Conservation (phyloP, 2,113 vertebrate species). For the Fukomys damarensis region DNA sequence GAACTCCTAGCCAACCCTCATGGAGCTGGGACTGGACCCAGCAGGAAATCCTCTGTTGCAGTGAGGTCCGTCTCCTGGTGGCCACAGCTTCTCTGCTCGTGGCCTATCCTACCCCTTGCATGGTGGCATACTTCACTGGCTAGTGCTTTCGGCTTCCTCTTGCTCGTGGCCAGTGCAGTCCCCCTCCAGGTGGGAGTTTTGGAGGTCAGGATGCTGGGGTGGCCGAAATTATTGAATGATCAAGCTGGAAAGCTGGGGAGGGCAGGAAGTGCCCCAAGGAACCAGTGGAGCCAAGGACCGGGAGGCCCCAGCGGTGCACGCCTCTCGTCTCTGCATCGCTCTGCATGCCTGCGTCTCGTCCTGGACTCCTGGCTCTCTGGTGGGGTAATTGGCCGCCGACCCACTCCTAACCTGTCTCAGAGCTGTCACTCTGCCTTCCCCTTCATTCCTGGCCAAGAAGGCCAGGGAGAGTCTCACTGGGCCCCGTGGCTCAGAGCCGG, state of each 20-base stretch:
- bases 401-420: background rate
- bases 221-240: too few relatives aligned
- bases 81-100: background rate
- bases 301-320: background rate
- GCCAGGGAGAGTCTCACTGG: background rate
- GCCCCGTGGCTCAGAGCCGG: background rate
- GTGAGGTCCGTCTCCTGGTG: background rate
- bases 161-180: background rate
- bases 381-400: background rate
- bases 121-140: too few relatives aligned
- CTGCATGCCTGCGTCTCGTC: fast-evolving
- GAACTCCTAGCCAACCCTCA: background rate
- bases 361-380: background rate
- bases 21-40: background rate
- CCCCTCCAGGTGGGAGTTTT: background rate
- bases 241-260: background rate
- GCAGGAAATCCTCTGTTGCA: background rate
- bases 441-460: background rate
- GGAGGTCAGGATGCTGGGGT: background rate
- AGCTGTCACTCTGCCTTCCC: background rate
- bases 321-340: too few relatives aligned
- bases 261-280: background rate
- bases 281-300: background rate
- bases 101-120: too few relatives aligned
- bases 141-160: background rate